Percentiles rank a stretch among this genome's conserved stretches.
Evolutionary conservation across 1,140 invertebrate genomes (phyloP).

Genomic region (Drosophila nigrodunni): DNA sequence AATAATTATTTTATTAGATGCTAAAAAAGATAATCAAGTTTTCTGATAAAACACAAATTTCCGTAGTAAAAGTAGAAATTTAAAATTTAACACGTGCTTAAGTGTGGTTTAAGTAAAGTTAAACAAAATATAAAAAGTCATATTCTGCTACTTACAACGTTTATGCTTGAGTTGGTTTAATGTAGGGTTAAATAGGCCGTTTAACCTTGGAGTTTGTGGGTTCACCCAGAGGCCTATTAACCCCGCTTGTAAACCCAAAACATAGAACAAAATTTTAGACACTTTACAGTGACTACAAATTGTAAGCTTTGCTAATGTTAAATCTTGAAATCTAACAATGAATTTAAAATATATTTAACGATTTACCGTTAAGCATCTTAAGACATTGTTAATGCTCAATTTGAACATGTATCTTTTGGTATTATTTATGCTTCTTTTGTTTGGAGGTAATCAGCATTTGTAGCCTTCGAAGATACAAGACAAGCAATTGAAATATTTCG

Average conservation of each 20-base stretch:
- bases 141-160: background rate
- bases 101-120: background rate
- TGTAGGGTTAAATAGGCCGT: constrained; percentile 6
- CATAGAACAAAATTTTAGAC: background rate
- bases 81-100: background rate
- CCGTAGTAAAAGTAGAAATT: background rate
- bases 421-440: background rate
- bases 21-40: too few species aligned
- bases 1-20: background rate
- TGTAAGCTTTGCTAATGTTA: background rate
- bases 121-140: background rate
- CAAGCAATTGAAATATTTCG: constrained; percentile 17
- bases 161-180: constrained; percentile 5
- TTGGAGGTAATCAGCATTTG: constrained; percentile 22
- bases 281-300: too few species aligned
- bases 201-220: constrained; percentile 12
- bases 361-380: constrained; percentile 17
- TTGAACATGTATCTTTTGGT: constrained; percentile 16
- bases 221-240: constrained; percentile 20
- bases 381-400: constrained; percentile 17
- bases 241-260: background rate
- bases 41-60: too few species aligned
- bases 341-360: constrained; percentile 3
- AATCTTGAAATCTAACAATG: background rate
- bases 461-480: constrained; percentile 14